Evolutionary conservation across 2,113 vertebrate species (phyloP), one percentile per base, ranked within the genome.

Genomic region (Oncorhynchus mykiss): DNA sequence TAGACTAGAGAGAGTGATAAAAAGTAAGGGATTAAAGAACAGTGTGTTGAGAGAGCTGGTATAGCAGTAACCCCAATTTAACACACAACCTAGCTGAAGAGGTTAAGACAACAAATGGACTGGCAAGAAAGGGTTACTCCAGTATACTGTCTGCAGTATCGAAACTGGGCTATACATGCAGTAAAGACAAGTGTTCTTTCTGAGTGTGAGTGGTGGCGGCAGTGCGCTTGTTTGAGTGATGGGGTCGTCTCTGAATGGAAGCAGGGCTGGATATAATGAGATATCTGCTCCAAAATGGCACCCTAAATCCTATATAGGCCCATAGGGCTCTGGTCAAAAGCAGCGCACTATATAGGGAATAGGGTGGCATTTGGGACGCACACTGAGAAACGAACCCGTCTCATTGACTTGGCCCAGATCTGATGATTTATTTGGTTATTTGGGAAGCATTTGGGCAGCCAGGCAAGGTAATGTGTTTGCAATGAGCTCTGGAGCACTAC

Each of bases 341-440:
- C 9, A 16, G 29, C 5, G 29, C 27, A 20, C 20, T 45, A 39
- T 39, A 39, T 39, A 39, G 39, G 20, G 2, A 5, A 25, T 34
- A 11, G 68, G 39, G 9, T 31, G 68, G 0, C 18, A n/a, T 66
- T 24, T 25, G 48, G 12, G 27, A 34, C 4, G 0, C 16, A 54
- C 5, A 0, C 45, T 25, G 68, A 27, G 13, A 70, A 73, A 78
- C 65, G 79, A 78, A 7, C 81, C 51, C 0, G 51, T 84, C 85
- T 86, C 86, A 86, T 83, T 87, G 88, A 88, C 89, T 91, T 91
- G 90, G 87, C 90, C 90, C 86, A 90, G 89, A 91, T 91, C 89
- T 87, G 85, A 80, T 90, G 89, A 91, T 92, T 90, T 90, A 92
- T 92, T 85, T 85, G 86, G 87, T 91, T 90, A 87, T 90, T 92